Evolutionary conservation across 2,797 vertebrate species (phyloP).

Genomic region (Thripadectes ignobilis): DNA sequence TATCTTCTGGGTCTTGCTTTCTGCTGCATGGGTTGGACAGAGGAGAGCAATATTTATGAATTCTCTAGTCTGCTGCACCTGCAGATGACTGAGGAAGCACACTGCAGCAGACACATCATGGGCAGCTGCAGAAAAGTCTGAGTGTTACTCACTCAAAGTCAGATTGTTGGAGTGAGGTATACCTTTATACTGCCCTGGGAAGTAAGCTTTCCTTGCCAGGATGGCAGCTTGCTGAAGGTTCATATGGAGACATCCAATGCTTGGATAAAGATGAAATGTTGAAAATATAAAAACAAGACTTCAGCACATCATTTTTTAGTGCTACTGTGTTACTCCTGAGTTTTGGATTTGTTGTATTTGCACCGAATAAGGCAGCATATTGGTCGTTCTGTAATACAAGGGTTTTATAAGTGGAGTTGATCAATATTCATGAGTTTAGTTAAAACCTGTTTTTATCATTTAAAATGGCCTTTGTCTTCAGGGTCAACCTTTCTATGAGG

Average conservation of each 20-base stretch:
- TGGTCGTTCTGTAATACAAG: background rate
- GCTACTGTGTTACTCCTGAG: background rate
- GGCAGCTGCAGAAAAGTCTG: background rate
- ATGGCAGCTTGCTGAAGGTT: background rate
- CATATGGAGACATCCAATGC: fast-evolving
- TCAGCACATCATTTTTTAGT: background rate
- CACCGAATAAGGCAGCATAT: background rate
- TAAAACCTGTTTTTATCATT: background rate
- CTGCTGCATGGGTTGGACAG: fast-evolving
- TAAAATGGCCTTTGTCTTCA: background rate
- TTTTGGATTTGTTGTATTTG: background rate
- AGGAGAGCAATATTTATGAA: background rate
- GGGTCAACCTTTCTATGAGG: background rate
- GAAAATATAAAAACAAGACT: background rate
- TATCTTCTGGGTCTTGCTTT: background rate
- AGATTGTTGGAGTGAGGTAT: background rate
- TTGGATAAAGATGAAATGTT: background rate
- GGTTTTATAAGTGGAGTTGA: background rate
- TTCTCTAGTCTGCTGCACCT: background rate
- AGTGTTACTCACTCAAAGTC: background rate
- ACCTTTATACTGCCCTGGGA: background rate
- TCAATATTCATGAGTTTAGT: background rate
- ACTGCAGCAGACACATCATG: background rate
- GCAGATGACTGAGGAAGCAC: background rate
- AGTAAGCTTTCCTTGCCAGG: background rate